Conservation (phyloP, 2,888 invertebrate species). For the Drosophila parthenogenetica region DNA sequence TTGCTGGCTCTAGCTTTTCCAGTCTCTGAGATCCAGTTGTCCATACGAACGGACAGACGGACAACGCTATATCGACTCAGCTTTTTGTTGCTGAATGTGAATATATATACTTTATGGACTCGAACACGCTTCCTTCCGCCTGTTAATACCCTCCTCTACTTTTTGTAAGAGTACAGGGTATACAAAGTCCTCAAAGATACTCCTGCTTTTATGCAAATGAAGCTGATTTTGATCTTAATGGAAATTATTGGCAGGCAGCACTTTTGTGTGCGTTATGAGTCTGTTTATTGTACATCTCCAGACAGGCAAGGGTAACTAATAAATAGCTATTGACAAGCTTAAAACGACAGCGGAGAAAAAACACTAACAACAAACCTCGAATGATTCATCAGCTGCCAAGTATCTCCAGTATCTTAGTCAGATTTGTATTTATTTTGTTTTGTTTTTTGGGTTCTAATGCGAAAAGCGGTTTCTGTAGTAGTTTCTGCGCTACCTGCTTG, state of each 20-base stretch:
- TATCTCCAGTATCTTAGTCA: conserved; percentile 2
- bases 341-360: background rate
- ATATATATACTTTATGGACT: too few relatives aligned
- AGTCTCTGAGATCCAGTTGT: too few relatives aligned
- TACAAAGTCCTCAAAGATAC: background rate
- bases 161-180: too few relatives aligned
- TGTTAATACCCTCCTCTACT: too few relatives aligned
- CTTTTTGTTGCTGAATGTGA: too few relatives aligned
- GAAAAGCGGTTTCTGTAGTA: conserved; percentile 35
- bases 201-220: conserved; percentile 4
- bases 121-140: too few relatives aligned
- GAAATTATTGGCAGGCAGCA: background rate
- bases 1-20: too few relatives aligned
- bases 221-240: conserved; percentile 1
- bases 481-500: background rate
- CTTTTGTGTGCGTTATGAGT: background rate
- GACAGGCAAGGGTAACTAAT: conserved; percentile 1
- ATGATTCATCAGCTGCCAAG: conserved; percentile 39
- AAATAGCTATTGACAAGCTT: conserved; percentile 17
- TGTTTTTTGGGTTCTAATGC: conserved; percentile 19
- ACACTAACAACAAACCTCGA: background rate
- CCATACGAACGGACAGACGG: too few relatives aligned
- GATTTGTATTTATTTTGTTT: conserved; percentile 1
- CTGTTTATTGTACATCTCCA: conserved; percentile 6
- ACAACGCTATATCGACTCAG: too few relatives aligned